Percentiles rank a stretch among this genome's conserved stretches.
These are phyloP conservation scores for Stegastes partitus DNA, from an alignment of 2,113 vertebrate genomes.

Conservation along the genomic window DNA sequence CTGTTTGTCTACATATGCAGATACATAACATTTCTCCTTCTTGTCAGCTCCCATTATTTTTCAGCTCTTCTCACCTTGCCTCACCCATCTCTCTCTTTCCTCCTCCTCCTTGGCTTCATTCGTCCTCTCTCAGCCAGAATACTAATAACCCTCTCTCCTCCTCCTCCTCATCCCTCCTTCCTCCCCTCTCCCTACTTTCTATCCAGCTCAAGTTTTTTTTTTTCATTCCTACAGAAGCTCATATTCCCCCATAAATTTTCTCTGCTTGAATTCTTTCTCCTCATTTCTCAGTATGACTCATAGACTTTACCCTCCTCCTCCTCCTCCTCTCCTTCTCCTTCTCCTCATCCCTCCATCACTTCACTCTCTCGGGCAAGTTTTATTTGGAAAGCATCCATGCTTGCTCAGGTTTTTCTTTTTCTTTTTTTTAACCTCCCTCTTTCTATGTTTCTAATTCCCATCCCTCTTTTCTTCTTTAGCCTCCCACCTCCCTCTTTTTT, in stretches of 20 bases:
- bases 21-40: constrained; percentile 33
- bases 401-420: constrained; percentile 23
- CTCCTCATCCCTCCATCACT: constrained; percentile 43
- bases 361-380: constrained; percentile 38
- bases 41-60: constrained; percentile 41
- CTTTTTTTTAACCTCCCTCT: not conserved
- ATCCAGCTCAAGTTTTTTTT: constrained; percentile 30
- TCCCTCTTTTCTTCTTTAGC: not conserved
- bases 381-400: constrained; percentile 35
- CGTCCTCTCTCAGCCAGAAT: constrained; percentile 46
- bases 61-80: constrained; percentile 13
- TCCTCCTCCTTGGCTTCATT: constrained; percentile 2
- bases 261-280: constrained; percentile 64
- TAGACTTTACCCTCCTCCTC: constrained; percentile 30
- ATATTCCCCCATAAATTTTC: constrained; percentile 65
- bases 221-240: constrained; percentile 46
- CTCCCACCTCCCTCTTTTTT: not conserved
- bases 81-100: constrained; percentile 1
- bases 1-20: constrained; percentile 48
- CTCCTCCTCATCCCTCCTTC: constrained; percentile 16
- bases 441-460: not conserved
- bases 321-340: not conserved
- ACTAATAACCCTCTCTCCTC: constrained; percentile 41
- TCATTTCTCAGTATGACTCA: constrained; percentile 71
- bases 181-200: not conserved